Conservation (phyloP, 2,113 vertebrate genomes). For the Trogon surrucura region DNA sequence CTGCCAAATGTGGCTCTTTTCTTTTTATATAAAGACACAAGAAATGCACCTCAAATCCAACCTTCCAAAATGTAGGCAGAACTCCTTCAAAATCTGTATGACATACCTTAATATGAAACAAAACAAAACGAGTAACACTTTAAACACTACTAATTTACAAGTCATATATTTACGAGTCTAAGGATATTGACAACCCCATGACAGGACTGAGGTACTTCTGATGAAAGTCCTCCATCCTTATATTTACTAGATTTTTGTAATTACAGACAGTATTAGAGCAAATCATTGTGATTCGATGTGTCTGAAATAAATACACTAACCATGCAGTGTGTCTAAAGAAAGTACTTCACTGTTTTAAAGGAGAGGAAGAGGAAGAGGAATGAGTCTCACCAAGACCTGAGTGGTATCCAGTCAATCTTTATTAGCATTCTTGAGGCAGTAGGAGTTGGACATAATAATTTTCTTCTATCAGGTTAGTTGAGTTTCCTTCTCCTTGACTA, state of each 20-base stretch:
- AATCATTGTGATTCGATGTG: not conserved
- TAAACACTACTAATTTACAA: not conserved
- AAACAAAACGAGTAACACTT: not conserved
- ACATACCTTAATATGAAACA: not conserved
- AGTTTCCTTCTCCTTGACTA: not conserved
- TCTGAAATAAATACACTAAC: not conserved
- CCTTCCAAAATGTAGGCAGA: not conserved
- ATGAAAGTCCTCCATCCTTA: not conserved
- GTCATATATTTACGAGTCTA: not conserved
- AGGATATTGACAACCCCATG: not conserved
- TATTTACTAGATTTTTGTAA: not conserved
- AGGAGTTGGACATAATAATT: not conserved
- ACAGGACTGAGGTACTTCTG: not conserved
- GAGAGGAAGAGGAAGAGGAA: not conserved
- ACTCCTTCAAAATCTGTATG: not conserved
- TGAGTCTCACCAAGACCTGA: not conserved
- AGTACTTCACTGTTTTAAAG: not conserved
- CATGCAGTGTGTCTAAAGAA: not conserved
- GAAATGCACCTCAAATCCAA: not conserved
- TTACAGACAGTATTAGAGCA: not conserved
- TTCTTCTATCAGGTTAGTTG: not conserved
- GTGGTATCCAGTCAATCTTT: not conserved
- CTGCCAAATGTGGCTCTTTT: not conserved
- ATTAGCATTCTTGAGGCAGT: not conserved
- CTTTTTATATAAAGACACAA: not conserved